phyloP scores from a whole-genome alignment of 2,113 vertebrate genomes.

The Dasyornis broadbenti region DNA sequence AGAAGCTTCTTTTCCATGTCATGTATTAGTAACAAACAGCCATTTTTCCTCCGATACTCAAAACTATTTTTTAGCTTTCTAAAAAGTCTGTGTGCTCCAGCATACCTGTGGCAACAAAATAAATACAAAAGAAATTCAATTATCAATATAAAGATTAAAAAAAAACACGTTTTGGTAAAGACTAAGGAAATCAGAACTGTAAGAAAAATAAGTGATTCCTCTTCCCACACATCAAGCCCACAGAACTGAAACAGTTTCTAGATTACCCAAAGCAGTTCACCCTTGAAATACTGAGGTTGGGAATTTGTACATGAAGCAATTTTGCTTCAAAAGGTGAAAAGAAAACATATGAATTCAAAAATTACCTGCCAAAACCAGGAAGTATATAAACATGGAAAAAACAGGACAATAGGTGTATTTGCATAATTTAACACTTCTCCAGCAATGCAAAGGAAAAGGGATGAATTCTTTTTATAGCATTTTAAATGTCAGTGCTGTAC shows the following conservation, averaged over 20 bases:
- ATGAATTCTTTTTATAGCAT: not conserved
- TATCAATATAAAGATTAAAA: not conserved
- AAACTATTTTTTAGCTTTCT: not conserved
- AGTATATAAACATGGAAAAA: not conserved
- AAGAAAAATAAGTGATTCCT: not conserved
- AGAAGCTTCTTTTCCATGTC: not conserved
- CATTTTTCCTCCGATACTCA: not conserved
- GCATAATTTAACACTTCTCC: not conserved
- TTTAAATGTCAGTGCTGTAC: not conserved
- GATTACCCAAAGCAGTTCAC: not conserved
- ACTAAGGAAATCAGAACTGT: not conserved
- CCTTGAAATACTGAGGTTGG: not conserved
- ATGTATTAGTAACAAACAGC: not conserved
- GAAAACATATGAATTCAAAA: not conserved
- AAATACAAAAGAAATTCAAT: not conserved
- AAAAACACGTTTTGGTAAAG: not conserved
- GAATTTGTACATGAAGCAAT: not conserved
- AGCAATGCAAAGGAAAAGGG: not conserved
- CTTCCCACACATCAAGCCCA: constrained; percentile 3
- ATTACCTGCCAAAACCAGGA: not conserved
- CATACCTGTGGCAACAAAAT: not conserved
- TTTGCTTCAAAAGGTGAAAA: not conserved
- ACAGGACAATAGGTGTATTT: not conserved
- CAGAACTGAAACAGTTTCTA: not conserved
- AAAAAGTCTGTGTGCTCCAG: not conserved